phyloP scores from a whole-genome alignment of 1,140 invertebrate genomes.

The Drosophila sturtevanti region DNA sequence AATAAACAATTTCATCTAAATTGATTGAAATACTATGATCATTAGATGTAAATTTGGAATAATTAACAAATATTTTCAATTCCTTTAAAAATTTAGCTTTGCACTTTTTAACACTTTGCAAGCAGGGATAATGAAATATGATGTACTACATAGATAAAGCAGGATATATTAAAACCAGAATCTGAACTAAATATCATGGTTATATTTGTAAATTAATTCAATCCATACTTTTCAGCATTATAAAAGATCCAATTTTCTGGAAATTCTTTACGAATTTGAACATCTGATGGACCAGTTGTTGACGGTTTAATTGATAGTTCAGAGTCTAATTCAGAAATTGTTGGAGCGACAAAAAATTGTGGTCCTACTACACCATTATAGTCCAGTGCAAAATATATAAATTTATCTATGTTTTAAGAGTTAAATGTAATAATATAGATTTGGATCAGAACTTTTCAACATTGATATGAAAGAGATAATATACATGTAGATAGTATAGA shows the following conservation, averaged over 20 bases:
- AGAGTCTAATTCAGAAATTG: background rate
- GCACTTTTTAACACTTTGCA: too few relatives aligned
- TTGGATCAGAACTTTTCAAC: too few relatives aligned
- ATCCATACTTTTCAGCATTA: constrained; percentile 47
- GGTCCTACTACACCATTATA: too few relatives aligned
- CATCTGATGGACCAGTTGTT: background rate
- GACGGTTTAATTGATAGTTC: background rate
- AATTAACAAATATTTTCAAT: background rate
- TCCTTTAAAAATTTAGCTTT: background rate
- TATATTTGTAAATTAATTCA: background rate
- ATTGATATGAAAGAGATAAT: too few relatives aligned
- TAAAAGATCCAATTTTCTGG: constrained; percentile 37
- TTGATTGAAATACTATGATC: background rate
- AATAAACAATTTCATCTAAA: background rate
- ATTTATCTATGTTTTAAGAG: too few relatives aligned
- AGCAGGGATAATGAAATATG: background rate
- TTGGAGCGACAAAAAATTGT: background rate
- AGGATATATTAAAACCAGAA: background rate
- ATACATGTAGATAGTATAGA: background rate
- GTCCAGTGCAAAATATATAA: too few relatives aligned
- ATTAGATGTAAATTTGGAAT: background rate
- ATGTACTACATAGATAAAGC: background rate
- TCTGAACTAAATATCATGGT: background rate
- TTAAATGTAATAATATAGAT: too few relatives aligned
- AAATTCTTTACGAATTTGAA: constrained; percentile 26